These are phyloP conservation scores for Cheilosia grossa DNA, from an alignment of 2,888 invertebrate genomes.

Conservation along the genomic window DNA sequence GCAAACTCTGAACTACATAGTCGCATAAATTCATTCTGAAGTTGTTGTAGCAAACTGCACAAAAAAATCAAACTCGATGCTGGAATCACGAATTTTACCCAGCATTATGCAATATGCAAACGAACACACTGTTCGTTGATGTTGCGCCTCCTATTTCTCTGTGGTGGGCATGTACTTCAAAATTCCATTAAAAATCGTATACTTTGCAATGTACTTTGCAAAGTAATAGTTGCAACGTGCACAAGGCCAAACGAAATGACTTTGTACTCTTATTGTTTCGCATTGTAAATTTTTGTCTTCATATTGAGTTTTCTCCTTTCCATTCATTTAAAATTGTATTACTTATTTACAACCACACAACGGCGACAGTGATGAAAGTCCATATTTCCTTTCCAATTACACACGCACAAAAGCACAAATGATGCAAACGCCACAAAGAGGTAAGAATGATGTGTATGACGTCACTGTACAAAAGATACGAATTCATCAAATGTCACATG, in stretches of 20 bases:
- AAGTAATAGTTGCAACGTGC: slow-evolving; percentile 33
- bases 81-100: slow-evolving; percentile 1
- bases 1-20: background rate
- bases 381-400: background rate
- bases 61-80: background rate
- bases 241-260: slow-evolving; percentile 48
- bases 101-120: background rate
- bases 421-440: background rate
- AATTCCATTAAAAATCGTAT: slow-evolving; percentile 45
- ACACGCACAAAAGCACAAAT: background rate
- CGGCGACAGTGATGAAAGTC: no score
- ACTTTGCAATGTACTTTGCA: background rate
- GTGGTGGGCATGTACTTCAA: slow-evolving; percentile 20
- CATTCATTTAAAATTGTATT: slow-evolving; percentile 17
- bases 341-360: slow-evolving; percentile 17
- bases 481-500: slow-evolving; percentile 36
- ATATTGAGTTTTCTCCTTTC: slow-evolving; percentile 9
- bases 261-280: slow-evolving; percentile 37
- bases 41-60: slow-evolving; percentile 10
- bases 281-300: slow-evolving; percentile 14
- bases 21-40: slow-evolving; percentile 31
- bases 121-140: background rate
- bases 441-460: background rate
- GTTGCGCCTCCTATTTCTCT: slow-evolving; percentile 30
- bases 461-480: background rate